A percentile compares a stretch with the other conserved stretches of the same genome.
Evolutionary conservation across 2,797 vertebrate species (phyloP).

Genomic region (Bovichtus variegatus): DNA sequence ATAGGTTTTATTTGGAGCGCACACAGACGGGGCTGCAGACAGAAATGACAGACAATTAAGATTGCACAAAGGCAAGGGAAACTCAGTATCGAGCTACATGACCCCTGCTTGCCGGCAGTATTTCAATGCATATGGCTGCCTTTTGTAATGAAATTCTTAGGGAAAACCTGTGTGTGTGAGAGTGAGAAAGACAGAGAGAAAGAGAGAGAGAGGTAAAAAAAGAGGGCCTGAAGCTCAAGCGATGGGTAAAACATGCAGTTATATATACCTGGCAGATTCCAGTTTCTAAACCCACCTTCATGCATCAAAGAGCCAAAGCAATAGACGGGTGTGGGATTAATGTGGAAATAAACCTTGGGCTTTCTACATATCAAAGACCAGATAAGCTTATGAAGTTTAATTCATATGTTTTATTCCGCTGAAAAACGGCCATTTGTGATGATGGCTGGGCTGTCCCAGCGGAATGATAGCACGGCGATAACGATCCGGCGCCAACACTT

Average conservation of each 20-base stretch:
- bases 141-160: constrained; percentile 89
- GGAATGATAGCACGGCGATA: constrained; percentile 82
- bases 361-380: constrained; percentile 90
- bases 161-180: constrained; percentile 78
- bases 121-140: constrained; percentile 86
- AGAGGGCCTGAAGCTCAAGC: constrained; percentile 82
- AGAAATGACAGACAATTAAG: constrained; percentile 89
- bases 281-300: constrained; percentile 84
- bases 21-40: constrained; percentile 84
- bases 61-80: constrained; percentile 85
- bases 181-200: constrained; percentile 36
- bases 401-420: constrained; percentile 88
- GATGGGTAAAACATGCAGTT: constrained; percentile 84
- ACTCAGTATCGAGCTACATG: constrained; percentile 87
- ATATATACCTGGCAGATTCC: constrained; percentile 85
- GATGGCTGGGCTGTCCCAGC: constrained; percentile 83
- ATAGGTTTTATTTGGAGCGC: constrained; percentile 89
- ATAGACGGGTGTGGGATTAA: constrained; percentile 86
- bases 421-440: constrained; percentile 86
- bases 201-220: constrained; percentile 59
- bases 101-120: constrained; percentile 82
- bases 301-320: constrained; percentile 86
- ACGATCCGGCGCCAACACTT: constrained; percentile 82
- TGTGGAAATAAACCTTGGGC: constrained; percentile 87
- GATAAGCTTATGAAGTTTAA: constrained; percentile 90